phyloP scores from a whole-genome alignment of 2,797 vertebrate genomes.

The Sciaenops ocellatus region DNA sequence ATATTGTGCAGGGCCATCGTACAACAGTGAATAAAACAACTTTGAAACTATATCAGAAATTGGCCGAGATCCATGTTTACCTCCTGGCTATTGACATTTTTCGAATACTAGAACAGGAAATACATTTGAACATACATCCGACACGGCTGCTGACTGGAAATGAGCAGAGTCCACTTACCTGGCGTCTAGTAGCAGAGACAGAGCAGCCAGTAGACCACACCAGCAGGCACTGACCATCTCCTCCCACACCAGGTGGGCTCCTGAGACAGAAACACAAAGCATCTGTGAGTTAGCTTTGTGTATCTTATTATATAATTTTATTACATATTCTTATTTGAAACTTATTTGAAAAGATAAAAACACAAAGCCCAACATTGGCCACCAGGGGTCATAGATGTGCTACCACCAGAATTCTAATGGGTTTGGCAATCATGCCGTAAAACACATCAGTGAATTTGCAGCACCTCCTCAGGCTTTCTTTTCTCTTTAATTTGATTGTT shows the following conservation, averaged over 20 bases:
- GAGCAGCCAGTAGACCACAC: conserved; percentile 97
- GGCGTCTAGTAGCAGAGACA: conserved; percentile 96
- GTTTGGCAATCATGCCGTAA: not conserved
- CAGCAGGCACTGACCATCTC: conserved; percentile 99
- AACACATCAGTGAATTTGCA: not conserved
- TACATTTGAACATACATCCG: not conserved
- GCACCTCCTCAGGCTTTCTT: not conserved
- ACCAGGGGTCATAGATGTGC: conserved; percentile 35
- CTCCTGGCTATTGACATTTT: not conserved
- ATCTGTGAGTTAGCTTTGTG: too few relatives aligned
- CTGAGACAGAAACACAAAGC: conserved; percentile 79
- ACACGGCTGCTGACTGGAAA: not conserved
- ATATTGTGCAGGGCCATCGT: not conserved
- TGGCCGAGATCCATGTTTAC: not conserved
- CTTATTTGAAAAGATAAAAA: not conserved
- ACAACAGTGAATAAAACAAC: not conserved
- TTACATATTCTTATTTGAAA: not conserved
- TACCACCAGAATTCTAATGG: not conserved
- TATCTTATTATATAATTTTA: not conserved
- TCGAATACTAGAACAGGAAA: not conserved
- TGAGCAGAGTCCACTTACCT: conserved; percentile 84
- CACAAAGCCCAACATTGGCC: not conserved
- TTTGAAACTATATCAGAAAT: not conserved
- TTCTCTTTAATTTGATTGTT: not conserved
- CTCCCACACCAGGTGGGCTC: conserved; percentile 94